Percentiles rank a stretch among this genome's conserved stretches.
phyloP scores from a whole-genome alignment of 2,888 invertebrate genomes.

The Ctenicera cuprea region DNA sequence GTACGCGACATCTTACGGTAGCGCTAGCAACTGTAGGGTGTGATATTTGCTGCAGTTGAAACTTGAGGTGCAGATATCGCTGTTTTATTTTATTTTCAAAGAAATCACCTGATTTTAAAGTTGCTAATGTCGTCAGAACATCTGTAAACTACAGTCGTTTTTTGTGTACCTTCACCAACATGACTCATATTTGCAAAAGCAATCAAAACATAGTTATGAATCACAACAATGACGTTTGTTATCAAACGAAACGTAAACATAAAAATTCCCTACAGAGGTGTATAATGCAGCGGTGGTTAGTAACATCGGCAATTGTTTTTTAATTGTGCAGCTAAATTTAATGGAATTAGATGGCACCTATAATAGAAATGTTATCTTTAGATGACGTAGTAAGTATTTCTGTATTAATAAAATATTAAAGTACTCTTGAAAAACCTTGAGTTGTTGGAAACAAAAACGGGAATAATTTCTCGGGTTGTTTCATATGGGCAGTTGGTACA shows the following conservation, averaged over 20 bases:
- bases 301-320: not conserved
- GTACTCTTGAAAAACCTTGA: too few relatives aligned
- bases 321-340: not conserved
- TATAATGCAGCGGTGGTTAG: not conserved
- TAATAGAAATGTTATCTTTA: too few relatives aligned
- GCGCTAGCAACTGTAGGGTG: not conserved
- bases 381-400: too few relatives aligned
- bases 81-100: not conserved
- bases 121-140: constrained; percentile 73
- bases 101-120: constrained; percentile 74
- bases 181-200: not conserved
- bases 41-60: not conserved
- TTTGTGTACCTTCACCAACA: constrained; percentile 34
- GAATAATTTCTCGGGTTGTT: too few relatives aligned
- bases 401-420: too few relatives aligned
- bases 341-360: not conserved
- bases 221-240: constrained; percentile 54
- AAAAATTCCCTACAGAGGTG: constrained; percentile 12
- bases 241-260: not conserved
- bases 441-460: too few relatives aligned
- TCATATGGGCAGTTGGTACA: too few relatives aligned
- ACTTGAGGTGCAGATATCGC: not conserved
- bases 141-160: constrained; percentile 73
- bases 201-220: constrained; percentile 20
- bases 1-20: constrained; percentile 21